Conservation (phyloP, 2,888 invertebrate species). For the Leptura quadrifasciata region DNA sequence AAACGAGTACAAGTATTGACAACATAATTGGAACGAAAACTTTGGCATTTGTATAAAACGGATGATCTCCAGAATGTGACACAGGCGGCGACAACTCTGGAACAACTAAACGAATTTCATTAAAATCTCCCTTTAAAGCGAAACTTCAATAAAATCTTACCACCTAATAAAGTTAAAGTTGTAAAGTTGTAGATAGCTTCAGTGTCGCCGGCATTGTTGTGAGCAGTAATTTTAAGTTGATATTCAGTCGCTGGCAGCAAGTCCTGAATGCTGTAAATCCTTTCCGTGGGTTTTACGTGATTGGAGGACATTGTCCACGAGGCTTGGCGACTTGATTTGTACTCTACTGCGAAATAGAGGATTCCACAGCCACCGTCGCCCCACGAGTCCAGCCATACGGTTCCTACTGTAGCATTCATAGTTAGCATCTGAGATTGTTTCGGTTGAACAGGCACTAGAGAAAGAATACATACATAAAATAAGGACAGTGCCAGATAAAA, state of each 20-base stretch:
- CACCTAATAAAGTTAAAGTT: slow-evolving; percentile 85
- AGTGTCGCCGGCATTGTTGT: slow-evolving; percentile 91
- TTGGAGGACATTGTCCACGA: slow-evolving; percentile 88
- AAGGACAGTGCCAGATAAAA: no score
- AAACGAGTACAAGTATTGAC: slow-evolving; percentile 81
- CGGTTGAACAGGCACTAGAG: slow-evolving; percentile 83
- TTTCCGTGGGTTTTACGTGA: slow-evolving; percentile 87
- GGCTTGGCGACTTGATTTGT: slow-evolving; percentile 79
- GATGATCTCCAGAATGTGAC: slow-evolving; percentile 80
- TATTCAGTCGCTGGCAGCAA: slow-evolving; percentile 86
- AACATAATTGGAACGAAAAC: slow-evolving; percentile 80
- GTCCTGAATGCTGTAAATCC: slow-evolving; percentile 87
- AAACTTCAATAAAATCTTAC: slow-evolving; percentile 73
- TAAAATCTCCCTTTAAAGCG: neutral
- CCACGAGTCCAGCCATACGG: slow-evolving; percentile 91
- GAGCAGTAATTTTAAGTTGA: slow-evolving; percentile 84
- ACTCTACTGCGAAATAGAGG: slow-evolving; percentile 89
- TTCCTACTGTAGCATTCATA: slow-evolving; percentile 90
- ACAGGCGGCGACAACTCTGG: slow-evolving; percentile 82
- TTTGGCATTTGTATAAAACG: slow-evolving; percentile 81
- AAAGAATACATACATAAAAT: no score
- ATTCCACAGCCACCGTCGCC: slow-evolving; percentile 93
- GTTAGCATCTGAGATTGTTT: slow-evolving; percentile 88
- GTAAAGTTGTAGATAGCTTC: slow-evolving; percentile 90
- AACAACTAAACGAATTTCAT: slow-evolving; percentile 72